Evolutionary conservation across 2,113 vertebrate genomes (phyloP), one percentile per base, ranked within the genome.

Genomic region (Aldabrachelys gigantea): DNA sequence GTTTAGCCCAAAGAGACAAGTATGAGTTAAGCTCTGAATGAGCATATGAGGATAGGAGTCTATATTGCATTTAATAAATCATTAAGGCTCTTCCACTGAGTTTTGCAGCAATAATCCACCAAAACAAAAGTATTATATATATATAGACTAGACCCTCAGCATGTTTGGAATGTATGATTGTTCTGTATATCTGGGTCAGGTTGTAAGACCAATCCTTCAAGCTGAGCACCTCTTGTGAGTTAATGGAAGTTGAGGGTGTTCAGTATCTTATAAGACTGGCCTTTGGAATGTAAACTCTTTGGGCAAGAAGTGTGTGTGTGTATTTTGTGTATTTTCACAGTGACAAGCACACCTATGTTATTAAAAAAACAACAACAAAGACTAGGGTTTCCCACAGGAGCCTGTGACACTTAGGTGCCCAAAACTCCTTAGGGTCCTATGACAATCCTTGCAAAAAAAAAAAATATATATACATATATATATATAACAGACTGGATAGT

Each of bases 321-420:
- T 35, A 11, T 62, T 62, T 21, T 72, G 5, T 72, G 8, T 89
- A 89, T 44, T 89, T 50, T 1, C 2, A 85, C n/a, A 17, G n/a
- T 1, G 0, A 0, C 16, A 0, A 0, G 4, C 6, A 57, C 6
- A 31, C 35, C 35, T 69, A 72, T 41, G n/a, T n/a, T 72, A 41
- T 21, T 85, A 29, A 57, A 96, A 85, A 0, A 75, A 50, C 1
- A 14, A 35, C 53, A 85, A 89, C n/a, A n/a, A n/a, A 85, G 13
- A 1, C 82, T 41, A 85, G 4, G 2, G 13, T 27, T 90, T 82
- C 24, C 84, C 13, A 82, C 22, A 41, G 25, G 4, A 82, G 21
- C n/a, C 35, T 25, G 38, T 41, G 9, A 14, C 7, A 38, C 11
- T 8, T 25, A 54, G 29, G 11, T 8, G 47, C 2, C 4, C 56